Conservation (phyloP, 1,140 invertebrate genomes). For the Drosophila ohnishii region DNA sequence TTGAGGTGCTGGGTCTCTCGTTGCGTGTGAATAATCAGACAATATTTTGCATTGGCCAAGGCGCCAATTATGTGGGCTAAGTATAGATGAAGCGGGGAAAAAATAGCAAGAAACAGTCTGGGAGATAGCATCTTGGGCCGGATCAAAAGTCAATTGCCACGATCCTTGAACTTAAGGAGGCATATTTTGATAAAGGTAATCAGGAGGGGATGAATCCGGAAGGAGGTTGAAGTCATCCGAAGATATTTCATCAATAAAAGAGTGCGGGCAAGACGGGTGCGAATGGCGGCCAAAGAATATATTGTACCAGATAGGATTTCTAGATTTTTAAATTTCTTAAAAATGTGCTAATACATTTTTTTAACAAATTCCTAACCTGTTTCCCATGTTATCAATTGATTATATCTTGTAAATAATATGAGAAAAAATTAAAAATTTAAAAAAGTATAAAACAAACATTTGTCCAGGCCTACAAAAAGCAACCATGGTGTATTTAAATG, state of each 20-base stretch:
- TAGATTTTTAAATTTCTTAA: no score
- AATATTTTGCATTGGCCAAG: constrained; percentile 73
- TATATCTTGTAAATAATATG: no score
- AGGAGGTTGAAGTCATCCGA: not conserved
- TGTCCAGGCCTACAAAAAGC: no score
- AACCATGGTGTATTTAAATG: no score
- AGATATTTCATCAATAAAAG: not conserved
- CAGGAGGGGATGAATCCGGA: not conserved
- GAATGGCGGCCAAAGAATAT: not conserved
- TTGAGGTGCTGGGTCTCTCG: constrained; percentile 16
- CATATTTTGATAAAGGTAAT: constrained; percentile 14
- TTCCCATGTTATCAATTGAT: no score
- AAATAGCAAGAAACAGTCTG: constrained; percentile 4
- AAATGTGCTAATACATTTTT: no score
- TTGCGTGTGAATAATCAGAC: constrained; percentile 71
- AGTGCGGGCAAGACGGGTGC: not conserved
- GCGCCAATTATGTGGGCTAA: constrained; percentile 67
- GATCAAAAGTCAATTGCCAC: constrained; percentile 67
- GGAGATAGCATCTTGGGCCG: constrained; percentile 48
- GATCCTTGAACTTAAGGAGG: constrained; percentile 36
- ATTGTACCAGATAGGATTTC: no score
- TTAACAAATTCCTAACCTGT: no score
- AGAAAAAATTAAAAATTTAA: no score
- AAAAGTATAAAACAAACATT: no score
- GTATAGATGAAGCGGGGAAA: not conserved